Evolutionary conservation across 2,888 invertebrate genomes (phyloP).

Genomic region (Physocephala rufipes): DNA sequence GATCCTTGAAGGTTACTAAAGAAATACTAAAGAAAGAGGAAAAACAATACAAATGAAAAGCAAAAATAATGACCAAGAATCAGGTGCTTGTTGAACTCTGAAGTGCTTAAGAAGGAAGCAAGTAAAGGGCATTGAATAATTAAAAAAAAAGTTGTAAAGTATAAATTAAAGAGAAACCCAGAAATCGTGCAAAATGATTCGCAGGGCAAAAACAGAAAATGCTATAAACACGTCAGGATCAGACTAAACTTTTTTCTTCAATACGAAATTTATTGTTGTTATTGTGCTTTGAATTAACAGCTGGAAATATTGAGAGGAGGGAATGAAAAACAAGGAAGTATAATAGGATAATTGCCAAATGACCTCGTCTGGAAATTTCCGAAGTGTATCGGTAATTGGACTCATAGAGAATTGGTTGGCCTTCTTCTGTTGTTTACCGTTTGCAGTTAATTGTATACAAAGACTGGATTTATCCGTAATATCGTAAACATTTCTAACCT

Average conservation of each 20-base stretch:
- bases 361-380: too few species aligned
- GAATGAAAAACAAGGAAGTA: too few species aligned
- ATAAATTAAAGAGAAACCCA: background rate
- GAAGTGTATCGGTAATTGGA: too few species aligned
- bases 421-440: too few species aligned
- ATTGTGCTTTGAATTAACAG: too few species aligned
- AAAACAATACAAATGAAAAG: background rate
- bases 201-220: background rate
- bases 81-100: slow-evolving; percentile 1
- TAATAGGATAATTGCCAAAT: too few species aligned
- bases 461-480: too few species aligned
- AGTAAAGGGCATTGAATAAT: background rate
- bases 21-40: background rate
- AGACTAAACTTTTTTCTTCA: background rate
- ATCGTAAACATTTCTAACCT: too few species aligned
- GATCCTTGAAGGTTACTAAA: background rate
- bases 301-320: too few species aligned
- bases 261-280: too few species aligned
- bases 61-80: background rate
- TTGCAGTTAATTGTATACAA: too few species aligned
- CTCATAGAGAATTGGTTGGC: too few species aligned
- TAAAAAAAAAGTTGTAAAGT: background rate
- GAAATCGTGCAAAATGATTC: slow-evolving; percentile 20
- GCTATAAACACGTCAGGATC: slow-evolving; percentile 9
- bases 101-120: background rate